Base-by-base conservation (phyloP, 2,113 vertebrate genomes). In the Saccopteryx leptura region DNA sequence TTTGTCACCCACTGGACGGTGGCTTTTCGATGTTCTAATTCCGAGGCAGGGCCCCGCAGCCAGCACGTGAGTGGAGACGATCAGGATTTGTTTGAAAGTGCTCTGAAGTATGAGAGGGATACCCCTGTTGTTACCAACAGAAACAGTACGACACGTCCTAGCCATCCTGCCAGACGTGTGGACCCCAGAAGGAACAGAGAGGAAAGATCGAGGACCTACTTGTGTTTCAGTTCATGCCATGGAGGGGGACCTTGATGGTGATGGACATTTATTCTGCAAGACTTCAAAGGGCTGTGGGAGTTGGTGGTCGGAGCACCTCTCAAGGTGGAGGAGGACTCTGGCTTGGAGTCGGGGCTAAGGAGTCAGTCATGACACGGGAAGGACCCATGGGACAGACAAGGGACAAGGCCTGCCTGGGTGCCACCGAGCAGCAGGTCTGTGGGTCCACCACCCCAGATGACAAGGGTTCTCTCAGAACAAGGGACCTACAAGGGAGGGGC, bases 151-250 rank as follows among this genome's bases (percentile, higher is more conserved):
- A 4, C 58, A 12, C 0, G 7, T n/a, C 60, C 52, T 0, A 3
- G 33, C 23, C 13, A 3, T 39, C 23, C 9, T 12, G 13, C 65
- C n/a, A 13, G 46, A 72, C 33, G 17, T 1, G 12, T 9, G 52
- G 9, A n/a, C 75, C 48, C 31, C 19, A 58, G 76, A 31, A 63
- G 69, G 0, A 2, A 24, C 54, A 39, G 52, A 1, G 39, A 39
- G 52, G 46, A 19, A 24, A 15, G 56, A 18, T 0, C 5, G 12
- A 33, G 18, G 31, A 1, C 4, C 10, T 17, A 7, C 17, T 1
- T 11, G 4, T 1, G 39, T 12, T n/a, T 50, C 61, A 0, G 33
- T 9, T 4, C 46, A 48, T 0, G 4, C 13, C 4, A 12, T 0
- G 31, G 75, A n/a, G 13, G 71, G 9, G 71, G 9, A 1, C 1